These are phyloP conservation scores for Galemys pyrenaicus DNA, from an alignment of 2,113 vertebrate species.

Conservation along the genomic window DNA sequence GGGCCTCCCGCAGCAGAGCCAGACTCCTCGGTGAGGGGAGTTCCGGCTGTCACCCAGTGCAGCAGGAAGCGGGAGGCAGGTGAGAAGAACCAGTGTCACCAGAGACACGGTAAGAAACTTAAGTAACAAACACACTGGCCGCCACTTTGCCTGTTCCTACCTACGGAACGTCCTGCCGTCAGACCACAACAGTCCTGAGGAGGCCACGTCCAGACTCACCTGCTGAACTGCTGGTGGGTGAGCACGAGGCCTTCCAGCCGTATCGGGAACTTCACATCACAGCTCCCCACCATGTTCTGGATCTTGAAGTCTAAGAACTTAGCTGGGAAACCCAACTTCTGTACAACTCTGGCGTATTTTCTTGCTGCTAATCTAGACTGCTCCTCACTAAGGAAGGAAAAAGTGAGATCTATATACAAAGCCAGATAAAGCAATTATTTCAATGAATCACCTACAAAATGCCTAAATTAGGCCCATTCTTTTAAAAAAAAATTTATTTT, in stretches of 20 bases:
- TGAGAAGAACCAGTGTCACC: background rate
- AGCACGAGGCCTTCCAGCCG: slow-evolving; percentile 96
- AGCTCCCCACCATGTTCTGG: slow-evolving; percentile 99
- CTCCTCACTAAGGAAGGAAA: slow-evolving; percentile 90
- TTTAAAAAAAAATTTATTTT: too few relatives aligned
- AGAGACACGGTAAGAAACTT: background rate
- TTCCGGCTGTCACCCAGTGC: background rate
- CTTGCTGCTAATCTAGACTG: slow-evolving; percentile 97
- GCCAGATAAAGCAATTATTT: background rate
- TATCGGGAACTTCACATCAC: slow-evolving; percentile 99
- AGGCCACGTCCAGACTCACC: slow-evolving; percentile 82
- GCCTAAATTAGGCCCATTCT: background rate
- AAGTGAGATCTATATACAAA: background rate
- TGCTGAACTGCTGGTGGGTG: slow-evolving; percentile 99
- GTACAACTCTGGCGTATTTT: slow-evolving; percentile 98
- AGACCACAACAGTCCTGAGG: too few relatives aligned
- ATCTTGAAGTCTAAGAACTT: slow-evolving; percentile 99
- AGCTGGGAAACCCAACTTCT: slow-evolving; percentile 98
- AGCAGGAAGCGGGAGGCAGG: background rate
- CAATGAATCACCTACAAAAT: background rate
- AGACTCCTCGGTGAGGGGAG: background rate
- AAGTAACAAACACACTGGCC: too few relatives aligned
- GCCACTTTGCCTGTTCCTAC: rapidly evolving
- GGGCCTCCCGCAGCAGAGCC: background rate
- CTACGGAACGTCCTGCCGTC: rapidly evolving